These are phyloP conservation scores for Asobara japonica DNA, from an alignment of 1,140 invertebrate species.

Conservation along the genomic window DNA sequence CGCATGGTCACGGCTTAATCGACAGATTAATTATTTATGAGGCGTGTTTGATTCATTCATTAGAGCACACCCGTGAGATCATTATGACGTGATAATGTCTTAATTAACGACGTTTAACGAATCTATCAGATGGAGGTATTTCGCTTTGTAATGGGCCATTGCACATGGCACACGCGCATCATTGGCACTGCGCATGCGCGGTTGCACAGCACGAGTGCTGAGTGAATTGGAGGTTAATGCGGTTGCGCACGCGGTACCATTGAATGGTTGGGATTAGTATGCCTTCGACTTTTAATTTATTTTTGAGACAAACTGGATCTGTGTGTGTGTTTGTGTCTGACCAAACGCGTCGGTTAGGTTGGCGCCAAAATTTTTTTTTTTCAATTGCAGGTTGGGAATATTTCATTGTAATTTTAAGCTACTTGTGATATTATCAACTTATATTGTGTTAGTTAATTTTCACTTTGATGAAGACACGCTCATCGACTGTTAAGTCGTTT, in stretches of 20 bases:
- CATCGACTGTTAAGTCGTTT: not conserved
- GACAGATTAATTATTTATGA: conserved; percentile 67
- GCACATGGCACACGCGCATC: conserved; percentile 38
- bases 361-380: too few relatives aligned
- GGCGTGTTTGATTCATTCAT: conserved; percentile 68
- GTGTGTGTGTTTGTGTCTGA: too few relatives aligned
- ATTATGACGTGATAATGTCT: conserved; percentile 69
- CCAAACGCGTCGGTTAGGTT: too few relatives aligned
- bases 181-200: conserved; percentile 49
- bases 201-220: not conserved
- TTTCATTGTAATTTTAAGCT: too few relatives aligned
- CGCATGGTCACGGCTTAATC: conserved; percentile 62
- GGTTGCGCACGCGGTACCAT: not conserved
- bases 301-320: too few relatives aligned
- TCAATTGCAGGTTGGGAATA: too few relatives aligned
- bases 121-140: conserved; percentile 61
- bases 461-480: not conserved
- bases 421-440: too few relatives aligned
- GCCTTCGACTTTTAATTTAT: too few relatives aligned
- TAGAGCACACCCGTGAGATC: conserved; percentile 61
- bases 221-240: not conserved
- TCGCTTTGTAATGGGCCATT: conserved; percentile 53
- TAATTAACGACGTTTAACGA: conserved; percentile 67
- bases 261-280: too few relatives aligned
- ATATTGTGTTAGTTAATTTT: too few relatives aligned